Evolutionary conservation across 2,888 invertebrate species (phyloP), one percentile per base, ranked within the genome.

Genomic region (Ennomos quercinarius): DNA sequence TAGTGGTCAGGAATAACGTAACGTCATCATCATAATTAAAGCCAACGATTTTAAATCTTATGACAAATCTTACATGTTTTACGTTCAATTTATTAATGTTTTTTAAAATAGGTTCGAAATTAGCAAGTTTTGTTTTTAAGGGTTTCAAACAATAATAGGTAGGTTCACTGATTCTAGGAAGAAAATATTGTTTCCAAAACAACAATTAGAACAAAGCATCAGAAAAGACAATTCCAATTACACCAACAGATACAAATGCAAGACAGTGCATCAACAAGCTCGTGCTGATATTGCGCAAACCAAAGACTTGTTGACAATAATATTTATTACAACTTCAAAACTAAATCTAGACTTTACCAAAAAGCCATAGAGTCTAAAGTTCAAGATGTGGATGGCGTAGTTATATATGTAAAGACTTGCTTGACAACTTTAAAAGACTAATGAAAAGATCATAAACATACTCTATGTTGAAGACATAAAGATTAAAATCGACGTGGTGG

Each of bases 261-360:
- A 73, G 75, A 74, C 72, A 76, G 74, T 77, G 73, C 74, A 76
- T 76, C 74, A 69, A 67, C 68, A 66, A 75, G 76, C 82, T 80
- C 80, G 78, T 81, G 80, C 78, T 81, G 74, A 74, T 70, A 77
- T 87, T 86, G 85, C 83, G 84, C 81, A 87, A 89, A 70, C 70
- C 67, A 72, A 76, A 83, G 70, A 71, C 68, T 61, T 42, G 65
- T 61, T 66, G 38, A 75, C 81, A 76, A 79, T 68, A 27, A 64
- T 69, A 63, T 46, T 53, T 48, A 64, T 45, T 11, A 57, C 57
- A 53, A 57, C 39, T 10, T 2, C 27, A 56, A 70, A 65, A 57
- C 47, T 10, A 37, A 81, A 78, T 75, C 55, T 67, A 51, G 68
- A 62, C 72, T 68, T 70, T 78, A 81, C 59, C 2, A 2, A 41